Evolutionary conservation across 2,113 vertebrate species (phyloP).

Genomic region (Spilogale gracilis): DNA sequence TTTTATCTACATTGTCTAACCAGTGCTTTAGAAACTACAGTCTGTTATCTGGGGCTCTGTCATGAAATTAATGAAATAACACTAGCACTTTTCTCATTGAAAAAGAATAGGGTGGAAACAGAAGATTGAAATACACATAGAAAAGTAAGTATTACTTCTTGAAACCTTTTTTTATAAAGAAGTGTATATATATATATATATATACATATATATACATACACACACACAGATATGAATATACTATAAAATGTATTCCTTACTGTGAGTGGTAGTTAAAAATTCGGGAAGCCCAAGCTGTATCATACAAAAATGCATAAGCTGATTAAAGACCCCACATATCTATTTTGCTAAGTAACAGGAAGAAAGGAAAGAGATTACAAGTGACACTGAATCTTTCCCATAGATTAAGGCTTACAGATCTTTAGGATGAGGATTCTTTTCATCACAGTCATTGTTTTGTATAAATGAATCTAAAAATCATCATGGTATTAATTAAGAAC

Average conservation of each 20-base stretch:
- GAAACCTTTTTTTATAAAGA: neutral
- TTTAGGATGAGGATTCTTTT: neutral
- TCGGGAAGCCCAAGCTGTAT: neutral
- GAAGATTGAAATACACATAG: neutral
- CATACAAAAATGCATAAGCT: neutral
- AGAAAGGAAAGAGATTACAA: neutral
- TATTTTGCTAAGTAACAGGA: conserved; percentile 35
- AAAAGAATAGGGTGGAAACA: neutral
- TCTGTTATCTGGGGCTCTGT: neutral
- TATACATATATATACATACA: no score
- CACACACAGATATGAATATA: neutral
- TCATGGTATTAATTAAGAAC: neutral
- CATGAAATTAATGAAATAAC: neutral
- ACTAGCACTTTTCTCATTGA: neutral
- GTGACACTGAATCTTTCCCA: neutral
- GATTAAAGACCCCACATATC: neutral
- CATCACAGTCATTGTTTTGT: neutral
- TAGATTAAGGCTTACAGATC: neutral
- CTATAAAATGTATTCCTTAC: neutral
- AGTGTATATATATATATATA: neutral
- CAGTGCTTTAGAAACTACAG: neutral
- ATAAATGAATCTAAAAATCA: neutral
- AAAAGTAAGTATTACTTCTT: neutral
- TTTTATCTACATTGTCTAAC: neutral
- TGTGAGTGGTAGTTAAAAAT: neutral